These are phyloP conservation scores for Anhinga anhinga DNA, from an alignment of 2,113 vertebrate genomes.

Conservation along the genomic window DNA sequence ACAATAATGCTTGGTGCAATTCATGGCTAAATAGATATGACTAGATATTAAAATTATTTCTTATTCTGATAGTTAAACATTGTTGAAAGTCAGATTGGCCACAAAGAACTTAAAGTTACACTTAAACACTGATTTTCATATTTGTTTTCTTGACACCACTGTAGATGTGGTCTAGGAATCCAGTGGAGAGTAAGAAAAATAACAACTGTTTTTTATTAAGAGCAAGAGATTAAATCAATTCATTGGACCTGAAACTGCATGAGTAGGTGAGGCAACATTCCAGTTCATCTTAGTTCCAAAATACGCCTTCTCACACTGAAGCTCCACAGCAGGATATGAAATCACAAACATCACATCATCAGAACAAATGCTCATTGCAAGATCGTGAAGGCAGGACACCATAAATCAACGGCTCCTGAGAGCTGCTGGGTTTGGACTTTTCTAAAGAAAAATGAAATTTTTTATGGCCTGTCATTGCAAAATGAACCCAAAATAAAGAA, in stretches of 20 bases:
- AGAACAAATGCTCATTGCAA: conserved; percentile 60
- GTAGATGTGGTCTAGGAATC: conserved; percentile 24
- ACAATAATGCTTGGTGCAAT: neutral
- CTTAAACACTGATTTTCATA: neutral
- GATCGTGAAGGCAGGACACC: conserved; percentile 32
- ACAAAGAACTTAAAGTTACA: neutral
- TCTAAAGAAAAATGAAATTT: neutral
- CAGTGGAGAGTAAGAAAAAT: conserved; percentile 51
- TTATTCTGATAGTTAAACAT: neutral
- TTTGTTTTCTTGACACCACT: conserved; percentile 13
- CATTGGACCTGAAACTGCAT: conserved; percentile 64
- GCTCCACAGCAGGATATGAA: conserved; percentile 66
- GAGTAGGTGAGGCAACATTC: conserved; percentile 67
- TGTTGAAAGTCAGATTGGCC: neutral
- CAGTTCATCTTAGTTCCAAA: conserved; percentile 60
- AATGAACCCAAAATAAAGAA: conserved; percentile 35
- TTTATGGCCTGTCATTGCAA: conserved; percentile 9
- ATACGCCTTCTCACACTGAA: conserved; percentile 59
- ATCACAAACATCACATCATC: conserved; percentile 71
- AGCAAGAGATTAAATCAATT: conserved; percentile 62
- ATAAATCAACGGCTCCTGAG: conserved; percentile 39
- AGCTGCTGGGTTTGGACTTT: conserved; percentile 44
- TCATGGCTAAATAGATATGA: neutral
- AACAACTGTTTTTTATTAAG: conserved; percentile 66
- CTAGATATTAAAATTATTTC: neutral